Conservation (phyloP, 2,797 vertebrate species). For the Sebastes trivittatus region DNA sequence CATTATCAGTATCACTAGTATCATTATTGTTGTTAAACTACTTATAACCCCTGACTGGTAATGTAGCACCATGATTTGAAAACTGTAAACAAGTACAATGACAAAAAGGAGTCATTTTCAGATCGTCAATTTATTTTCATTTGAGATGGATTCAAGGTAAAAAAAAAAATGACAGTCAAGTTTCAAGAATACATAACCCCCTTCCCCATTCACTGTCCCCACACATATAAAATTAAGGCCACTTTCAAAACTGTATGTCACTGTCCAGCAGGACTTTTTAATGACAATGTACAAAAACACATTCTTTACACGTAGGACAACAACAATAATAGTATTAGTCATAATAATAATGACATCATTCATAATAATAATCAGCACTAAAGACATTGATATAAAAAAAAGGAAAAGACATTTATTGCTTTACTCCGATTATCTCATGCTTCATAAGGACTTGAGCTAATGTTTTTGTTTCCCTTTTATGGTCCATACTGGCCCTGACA, state of each 20-base stretch:
- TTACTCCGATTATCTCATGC: slow-evolving; percentile 43
- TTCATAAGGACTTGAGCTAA: slow-evolving; percentile 18
- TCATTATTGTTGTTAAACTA: slow-evolving; percentile 70
- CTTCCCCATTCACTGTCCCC: slow-evolving; percentile 78
- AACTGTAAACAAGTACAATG: slow-evolving; percentile 79
- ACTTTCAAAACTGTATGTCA: slow-evolving; percentile 84
- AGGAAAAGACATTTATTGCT: slow-evolving; percentile 58
- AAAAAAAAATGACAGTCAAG: slow-evolving; percentile 77
- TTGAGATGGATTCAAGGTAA: slow-evolving; percentile 69
- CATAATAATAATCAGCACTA: slow-evolving; percentile 65
- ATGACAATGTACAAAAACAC: slow-evolving; percentile 84
- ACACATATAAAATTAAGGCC: slow-evolving; percentile 85
- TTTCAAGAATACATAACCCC: slow-evolving; percentile 77
- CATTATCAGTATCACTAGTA: slow-evolving; percentile 76
- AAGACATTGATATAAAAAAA: slow-evolving; percentile 66
- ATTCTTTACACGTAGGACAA: slow-evolving; percentile 81
- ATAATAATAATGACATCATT: slow-evolving; percentile 79
- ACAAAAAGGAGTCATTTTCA: slow-evolving; percentile 80
- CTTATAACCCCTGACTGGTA: slow-evolving; percentile 38
- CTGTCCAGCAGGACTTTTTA: slow-evolving; percentile 88
- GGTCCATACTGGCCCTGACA: slow-evolving; percentile 62
- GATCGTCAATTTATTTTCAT: slow-evolving; percentile 82
- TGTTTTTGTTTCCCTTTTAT: slow-evolving; percentile 57
- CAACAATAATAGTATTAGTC: slow-evolving; percentile 81
- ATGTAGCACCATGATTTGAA: slow-evolving; percentile 65